Evolutionary conservation across 2,113 vertebrate genomes (phyloP).

Genomic region (Gadus macrocephalus): DNA sequence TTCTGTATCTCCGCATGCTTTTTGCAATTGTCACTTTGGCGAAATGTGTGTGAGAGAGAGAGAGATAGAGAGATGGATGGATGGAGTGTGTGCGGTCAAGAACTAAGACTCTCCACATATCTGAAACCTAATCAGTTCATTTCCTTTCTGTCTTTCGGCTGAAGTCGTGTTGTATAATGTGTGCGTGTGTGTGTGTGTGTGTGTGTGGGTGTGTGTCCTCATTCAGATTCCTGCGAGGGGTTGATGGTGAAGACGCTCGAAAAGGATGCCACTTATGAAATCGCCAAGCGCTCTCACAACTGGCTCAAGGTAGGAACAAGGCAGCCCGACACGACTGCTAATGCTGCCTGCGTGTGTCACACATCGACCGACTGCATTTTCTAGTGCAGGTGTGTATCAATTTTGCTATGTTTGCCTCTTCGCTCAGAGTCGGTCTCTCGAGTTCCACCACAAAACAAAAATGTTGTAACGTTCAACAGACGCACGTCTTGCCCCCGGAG

Average conservation of each 20-base stretch:
- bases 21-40: neutral
- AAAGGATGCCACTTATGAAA: conserved; percentile 87
- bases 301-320: conserved; percentile 83
- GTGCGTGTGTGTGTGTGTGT: conserved; percentile 5
- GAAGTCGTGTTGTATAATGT: conserved; percentile 27
- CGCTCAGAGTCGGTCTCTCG: too few species aligned
- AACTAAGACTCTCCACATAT: conserved; percentile 41
- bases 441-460: too few species aligned
- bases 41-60: conserved; percentile 3
- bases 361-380: too few species aligned
- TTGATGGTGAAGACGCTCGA: conserved; percentile 92
- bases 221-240: conserved; percentile 87
- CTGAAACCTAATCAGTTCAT: conserved; percentile 53
- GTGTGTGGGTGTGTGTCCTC: conserved; percentile 10
- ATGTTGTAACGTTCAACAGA: too few species aligned
- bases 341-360: too few species aligned
- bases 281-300: conserved; percentile 89
- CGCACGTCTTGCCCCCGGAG: too few species aligned
- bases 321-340: too few species aligned
- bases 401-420: too few species aligned
- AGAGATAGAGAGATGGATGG: conserved; percentile 13
- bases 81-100: conserved; percentile 8
- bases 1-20: neutral
- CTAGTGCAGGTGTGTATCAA: too few species aligned
- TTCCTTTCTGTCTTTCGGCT: conserved; percentile 44